Conservation (phyloP, 2,113 vertebrate species). For the Tetraodon nigroviridis region DNA sequence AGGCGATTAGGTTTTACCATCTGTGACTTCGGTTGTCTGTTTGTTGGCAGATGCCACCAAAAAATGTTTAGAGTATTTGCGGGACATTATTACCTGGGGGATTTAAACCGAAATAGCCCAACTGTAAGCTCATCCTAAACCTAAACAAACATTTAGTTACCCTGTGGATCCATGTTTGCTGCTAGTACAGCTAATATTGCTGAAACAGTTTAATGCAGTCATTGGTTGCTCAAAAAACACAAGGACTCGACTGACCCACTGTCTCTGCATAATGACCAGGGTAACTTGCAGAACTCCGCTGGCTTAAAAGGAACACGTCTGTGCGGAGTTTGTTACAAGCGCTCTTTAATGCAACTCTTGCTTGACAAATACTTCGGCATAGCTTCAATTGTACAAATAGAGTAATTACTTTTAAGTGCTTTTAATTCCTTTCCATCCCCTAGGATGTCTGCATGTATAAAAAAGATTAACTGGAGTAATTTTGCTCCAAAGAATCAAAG, state of each 20-base stretch:
- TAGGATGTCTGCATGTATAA: slow-evolving; percentile 75
- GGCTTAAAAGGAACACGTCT: slow-evolving; percentile 49
- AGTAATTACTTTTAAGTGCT: slow-evolving; percentile 73
- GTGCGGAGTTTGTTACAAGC: slow-evolving; percentile 60
- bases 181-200: too few relatives aligned
- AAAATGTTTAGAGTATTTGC: too few relatives aligned
- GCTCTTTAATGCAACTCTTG: slow-evolving; percentile 55
- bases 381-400: slow-evolving; percentile 66
- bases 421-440: slow-evolving; percentile 74
- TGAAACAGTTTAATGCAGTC: too few relatives aligned
- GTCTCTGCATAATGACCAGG: slow-evolving; percentile 26
- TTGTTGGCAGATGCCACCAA: too few relatives aligned
- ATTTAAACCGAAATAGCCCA: too few relatives aligned
- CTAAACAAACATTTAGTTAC: not conserved
- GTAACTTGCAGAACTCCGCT: slow-evolving; percentile 42
- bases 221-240: not conserved
- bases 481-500: slow-evolving; percentile 68
- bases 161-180: too few relatives aligned
- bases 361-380: slow-evolving; percentile 60
- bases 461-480: slow-evolving; percentile 72
- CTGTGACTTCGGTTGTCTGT: too few relatives aligned
- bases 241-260: slow-evolving; percentile 3
- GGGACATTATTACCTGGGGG: too few relatives aligned
- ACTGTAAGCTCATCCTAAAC: not conserved
- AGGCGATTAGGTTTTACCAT: too few relatives aligned